These are phyloP conservation scores for Eretmochelys imbricata DNA, from an alignment of 2,113 vertebrate genomes.

Conservation along the genomic window DNA sequence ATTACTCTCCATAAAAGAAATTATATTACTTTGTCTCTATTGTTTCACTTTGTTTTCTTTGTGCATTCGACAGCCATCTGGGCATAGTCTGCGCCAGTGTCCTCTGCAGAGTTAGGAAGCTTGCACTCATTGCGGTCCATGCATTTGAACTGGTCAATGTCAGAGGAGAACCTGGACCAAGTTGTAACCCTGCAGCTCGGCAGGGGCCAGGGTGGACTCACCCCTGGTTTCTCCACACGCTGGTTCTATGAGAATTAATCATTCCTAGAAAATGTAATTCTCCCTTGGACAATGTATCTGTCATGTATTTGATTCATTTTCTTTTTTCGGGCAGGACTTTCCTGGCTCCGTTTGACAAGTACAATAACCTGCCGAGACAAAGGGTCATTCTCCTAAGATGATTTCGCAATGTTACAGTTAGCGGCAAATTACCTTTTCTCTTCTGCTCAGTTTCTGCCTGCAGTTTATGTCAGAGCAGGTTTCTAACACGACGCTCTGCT, in stretches of 20 bases:
- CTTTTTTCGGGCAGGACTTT: not conserved
- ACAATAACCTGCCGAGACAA: not conserved
- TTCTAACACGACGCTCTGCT: not conserved
- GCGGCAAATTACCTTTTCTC: constrained; percentile 24
- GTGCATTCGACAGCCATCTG: accelerated
- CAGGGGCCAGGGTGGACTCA: not conserved
- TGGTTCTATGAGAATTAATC: not conserved
- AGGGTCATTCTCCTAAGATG: not conserved
- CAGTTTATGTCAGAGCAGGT: not conserved
- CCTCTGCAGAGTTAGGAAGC: not conserved
- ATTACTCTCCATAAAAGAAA: accelerated
- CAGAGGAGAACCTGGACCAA: accelerated
- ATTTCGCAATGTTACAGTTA: not conserved
- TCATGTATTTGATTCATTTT: not conserved
- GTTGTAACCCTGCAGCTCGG: accelerated
- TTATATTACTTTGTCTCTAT: not conserved
- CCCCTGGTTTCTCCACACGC: not conserved
- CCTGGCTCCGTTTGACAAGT: constrained; percentile 5
- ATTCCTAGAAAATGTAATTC: not conserved
- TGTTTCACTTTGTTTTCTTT: accelerated
- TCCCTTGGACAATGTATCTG: not conserved
- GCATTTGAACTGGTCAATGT: not conserved
- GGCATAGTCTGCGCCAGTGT: accelerated
- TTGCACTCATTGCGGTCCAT: too few relatives aligned
- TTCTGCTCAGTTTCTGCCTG: not conserved